Evolutionary conservation across 2,888 invertebrate genomes (phyloP).

Genomic region (Ptilodon capucinus): DNA sequence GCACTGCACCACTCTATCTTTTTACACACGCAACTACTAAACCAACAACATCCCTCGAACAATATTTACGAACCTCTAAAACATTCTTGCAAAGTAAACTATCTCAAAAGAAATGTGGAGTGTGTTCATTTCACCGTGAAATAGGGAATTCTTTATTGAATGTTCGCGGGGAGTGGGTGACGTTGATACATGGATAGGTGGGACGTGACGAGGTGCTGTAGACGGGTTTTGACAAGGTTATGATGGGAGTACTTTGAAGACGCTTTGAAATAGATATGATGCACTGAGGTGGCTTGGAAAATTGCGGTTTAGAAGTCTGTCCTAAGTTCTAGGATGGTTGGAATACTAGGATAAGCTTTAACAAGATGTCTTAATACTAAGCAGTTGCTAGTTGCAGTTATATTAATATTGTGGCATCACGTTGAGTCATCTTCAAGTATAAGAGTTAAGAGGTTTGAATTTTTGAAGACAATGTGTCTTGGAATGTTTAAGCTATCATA

Average conservation of each 20-base stretch:
- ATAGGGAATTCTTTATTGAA: slow-evolving; percentile 41
- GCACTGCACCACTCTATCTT: too few species aligned
- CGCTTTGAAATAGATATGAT: too few species aligned
- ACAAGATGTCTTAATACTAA: too few species aligned
- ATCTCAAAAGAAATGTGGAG: slow-evolving; percentile 28
- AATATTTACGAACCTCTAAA: slow-evolving; percentile 23
- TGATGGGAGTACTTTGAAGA: not conserved
- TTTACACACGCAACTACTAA: not conserved
- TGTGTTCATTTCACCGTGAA: slow-evolving; percentile 33
- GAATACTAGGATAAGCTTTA: too few species aligned
- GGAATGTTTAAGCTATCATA: too few species aligned
- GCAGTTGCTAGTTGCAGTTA: too few species aligned
- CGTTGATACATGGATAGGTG: slow-evolving; percentile 35
- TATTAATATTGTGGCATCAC: too few species aligned
- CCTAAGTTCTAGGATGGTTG: too few species aligned
- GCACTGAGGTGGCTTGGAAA: not conserved
- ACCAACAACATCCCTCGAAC: slow-evolving; percentile 6
- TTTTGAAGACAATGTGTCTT: too few species aligned
- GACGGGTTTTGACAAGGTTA: slow-evolving; percentile 1
- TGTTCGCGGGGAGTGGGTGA: slow-evolving; percentile 20
- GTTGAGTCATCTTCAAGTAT: too few species aligned
- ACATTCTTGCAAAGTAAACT: slow-evolving; percentile 26
- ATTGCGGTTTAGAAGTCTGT: too few species aligned
- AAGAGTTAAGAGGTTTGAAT: too few species aligned
- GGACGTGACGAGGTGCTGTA: slow-evolving; percentile 20